Conservation (phyloP, 2,797 vertebrate genomes). For the Smutsia temminckii region DNA sequence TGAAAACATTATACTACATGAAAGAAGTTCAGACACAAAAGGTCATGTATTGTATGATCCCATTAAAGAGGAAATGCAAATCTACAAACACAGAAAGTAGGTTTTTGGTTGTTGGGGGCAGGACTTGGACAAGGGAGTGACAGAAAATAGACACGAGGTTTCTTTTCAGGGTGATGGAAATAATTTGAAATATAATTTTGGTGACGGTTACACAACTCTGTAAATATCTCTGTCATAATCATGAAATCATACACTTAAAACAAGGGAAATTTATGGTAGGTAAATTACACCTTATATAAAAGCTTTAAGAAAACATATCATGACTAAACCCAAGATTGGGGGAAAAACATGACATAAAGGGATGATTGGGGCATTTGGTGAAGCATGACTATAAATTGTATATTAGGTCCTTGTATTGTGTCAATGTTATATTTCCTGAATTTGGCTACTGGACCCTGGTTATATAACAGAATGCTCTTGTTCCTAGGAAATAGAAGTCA, state of each 20-base stretch:
- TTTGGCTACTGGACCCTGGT: not conserved
- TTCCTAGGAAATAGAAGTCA: not conserved
- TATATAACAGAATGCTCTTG: not conserved
- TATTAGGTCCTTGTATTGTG: not conserved
- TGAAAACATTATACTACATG: not conserved
- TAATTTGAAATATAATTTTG: not conserved
- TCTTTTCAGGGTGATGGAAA: not conserved
- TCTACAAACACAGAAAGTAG: not conserved
- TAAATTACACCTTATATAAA: not conserved
- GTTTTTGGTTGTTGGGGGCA: too few relatives aligned
- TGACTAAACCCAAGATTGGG: not conserved
- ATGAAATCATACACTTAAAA: not conserved
- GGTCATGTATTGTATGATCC: not conserved
- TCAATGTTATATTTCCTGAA: not conserved
- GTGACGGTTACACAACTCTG: not conserved
- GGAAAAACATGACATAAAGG: not conserved
- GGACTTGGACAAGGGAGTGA: not conserved
- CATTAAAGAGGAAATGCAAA: not conserved
- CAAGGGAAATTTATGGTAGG: not conserved
- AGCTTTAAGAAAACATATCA: not conserved
- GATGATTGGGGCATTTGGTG: not conserved
- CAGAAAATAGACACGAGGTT: not conserved
- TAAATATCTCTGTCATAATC: not conserved
- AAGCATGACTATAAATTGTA: not conserved
- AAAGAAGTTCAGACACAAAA: not conserved